Conservation (phyloP, 92 coral and sea anemone species). For the Umimayanthus chanpuru region DNA sequence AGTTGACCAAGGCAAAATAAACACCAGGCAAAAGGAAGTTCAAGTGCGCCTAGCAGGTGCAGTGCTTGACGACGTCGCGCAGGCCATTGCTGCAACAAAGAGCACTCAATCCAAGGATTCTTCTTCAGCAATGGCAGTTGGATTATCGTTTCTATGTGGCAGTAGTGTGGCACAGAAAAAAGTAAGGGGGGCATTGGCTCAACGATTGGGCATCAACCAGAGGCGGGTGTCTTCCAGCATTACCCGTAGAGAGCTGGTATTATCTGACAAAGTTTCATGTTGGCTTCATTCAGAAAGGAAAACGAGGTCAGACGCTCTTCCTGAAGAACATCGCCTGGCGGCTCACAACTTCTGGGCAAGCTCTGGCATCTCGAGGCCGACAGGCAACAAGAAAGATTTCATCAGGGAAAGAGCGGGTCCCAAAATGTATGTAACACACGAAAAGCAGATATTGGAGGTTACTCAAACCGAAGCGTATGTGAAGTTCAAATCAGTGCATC, state of each 20-base stretch:
- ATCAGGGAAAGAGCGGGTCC: not conserved
- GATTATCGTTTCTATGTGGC: slow-evolving; percentile 14
- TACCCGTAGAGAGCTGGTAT: not conserved
- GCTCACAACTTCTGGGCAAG: not conserved
- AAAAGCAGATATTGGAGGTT: slow-evolving; percentile 45
- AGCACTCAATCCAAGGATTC: not conserved
- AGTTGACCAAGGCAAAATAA: not conserved
- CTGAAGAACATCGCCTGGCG: not conserved
- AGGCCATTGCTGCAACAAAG: not conserved
- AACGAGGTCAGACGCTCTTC: not conserved
- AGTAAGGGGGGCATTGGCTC: too few species aligned
- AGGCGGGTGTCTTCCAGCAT: not conserved
- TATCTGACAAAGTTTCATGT: not conserved
- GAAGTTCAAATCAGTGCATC: slow-evolving; percentile 15
- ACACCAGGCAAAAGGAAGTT: not conserved
- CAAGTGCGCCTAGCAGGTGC: not conserved
- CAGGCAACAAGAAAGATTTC: not conserved
- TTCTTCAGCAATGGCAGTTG: not conserved
- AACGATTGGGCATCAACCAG: not conserved
- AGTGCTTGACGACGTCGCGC: not conserved
- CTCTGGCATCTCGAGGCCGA: not conserved
- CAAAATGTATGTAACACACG: not conserved
- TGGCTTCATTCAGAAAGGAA: not conserved
- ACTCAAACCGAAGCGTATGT: slow-evolving; percentile 51
- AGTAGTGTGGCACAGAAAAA: not conserved